Conservation (phyloP, 2,888 invertebrate species). For the Creontiades dilutus region DNA sequence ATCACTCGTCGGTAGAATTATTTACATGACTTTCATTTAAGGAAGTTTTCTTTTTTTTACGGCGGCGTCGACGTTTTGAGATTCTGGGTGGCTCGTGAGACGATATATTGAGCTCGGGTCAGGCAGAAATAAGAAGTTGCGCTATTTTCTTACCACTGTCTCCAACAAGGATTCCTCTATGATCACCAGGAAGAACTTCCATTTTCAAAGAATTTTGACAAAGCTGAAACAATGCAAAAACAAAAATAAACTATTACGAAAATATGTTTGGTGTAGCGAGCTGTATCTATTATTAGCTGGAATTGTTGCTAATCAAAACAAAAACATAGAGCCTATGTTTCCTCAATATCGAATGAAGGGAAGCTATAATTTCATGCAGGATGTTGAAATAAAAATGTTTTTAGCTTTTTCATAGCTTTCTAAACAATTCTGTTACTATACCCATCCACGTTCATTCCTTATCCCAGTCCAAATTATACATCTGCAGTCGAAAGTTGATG, state of each 20-base stretch:
- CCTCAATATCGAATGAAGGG: no score
- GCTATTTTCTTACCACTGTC: constrained; percentile 81
- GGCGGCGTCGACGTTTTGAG: constrained; percentile 62
- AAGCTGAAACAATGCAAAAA: constrained; percentile 36
- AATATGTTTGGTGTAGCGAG: neutral
- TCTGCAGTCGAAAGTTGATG: no score
- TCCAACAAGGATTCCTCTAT: constrained; percentile 92
- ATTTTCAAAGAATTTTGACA: constrained; percentile 56
- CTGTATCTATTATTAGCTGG: neutral
- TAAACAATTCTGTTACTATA: no score
- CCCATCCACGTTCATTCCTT: no score
- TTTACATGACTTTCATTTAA: constrained; percentile 7
- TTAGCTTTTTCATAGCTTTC: no score
- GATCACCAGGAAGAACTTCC: constrained; percentile 81
- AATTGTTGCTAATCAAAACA: no score
- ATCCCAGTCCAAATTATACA: no score
- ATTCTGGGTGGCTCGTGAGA: constrained; percentile 36
- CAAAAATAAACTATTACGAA: neutral
- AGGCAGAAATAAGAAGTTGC: constrained; percentile 69
- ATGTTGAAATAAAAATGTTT: no score
- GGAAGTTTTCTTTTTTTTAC: constrained; percentile 53
- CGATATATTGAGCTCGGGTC: constrained; percentile 44
- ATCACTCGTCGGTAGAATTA: constrained; percentile 18
- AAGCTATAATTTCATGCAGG: no score
- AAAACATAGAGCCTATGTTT: no score